A percentile compares a stretch with the other conserved stretches of the same genome.
These are phyloP conservation scores for Falcaria lacertinaria DNA, from an alignment of 2,888 invertebrate species.

Conservation along the genomic window DNA sequence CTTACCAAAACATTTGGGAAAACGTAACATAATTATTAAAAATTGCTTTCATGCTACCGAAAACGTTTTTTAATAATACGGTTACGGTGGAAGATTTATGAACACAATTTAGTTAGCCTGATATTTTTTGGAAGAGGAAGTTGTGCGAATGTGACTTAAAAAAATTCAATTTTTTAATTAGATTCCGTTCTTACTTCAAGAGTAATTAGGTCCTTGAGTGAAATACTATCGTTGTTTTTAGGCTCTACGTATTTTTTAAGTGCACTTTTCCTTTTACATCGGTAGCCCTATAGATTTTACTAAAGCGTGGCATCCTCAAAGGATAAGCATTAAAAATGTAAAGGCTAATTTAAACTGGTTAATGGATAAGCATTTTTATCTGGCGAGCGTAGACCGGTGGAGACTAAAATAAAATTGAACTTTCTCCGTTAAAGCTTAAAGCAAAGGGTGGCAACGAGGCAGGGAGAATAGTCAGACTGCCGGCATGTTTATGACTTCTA, in stretches of 20 bases:
- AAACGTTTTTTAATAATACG: slow-evolving; percentile 47
- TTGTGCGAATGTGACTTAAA: background rate
- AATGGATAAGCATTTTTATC: slow-evolving; percentile 59
- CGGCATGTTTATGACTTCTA: slow-evolving; percentile 74
- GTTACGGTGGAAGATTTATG: slow-evolving; percentile 21
- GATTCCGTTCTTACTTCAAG: too few relatives aligned
- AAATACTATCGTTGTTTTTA: too few relatives aligned
- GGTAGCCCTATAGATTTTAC: slow-evolving; percentile 3
- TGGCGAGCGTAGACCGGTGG: slow-evolving; percentile 10
- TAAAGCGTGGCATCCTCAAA: background rate
- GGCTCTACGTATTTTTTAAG: background rate
- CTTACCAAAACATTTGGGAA: slow-evolving; percentile 43
- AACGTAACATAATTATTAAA: slow-evolving; percentile 73
- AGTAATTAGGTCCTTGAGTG: too few relatives aligned
- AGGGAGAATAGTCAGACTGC: slow-evolving; percentile 15
- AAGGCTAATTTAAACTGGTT: slow-evolving; percentile 52
- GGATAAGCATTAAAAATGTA: slow-evolving; percentile 44
- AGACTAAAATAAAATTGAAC: slow-evolving; percentile 53
- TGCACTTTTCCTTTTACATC: slow-evolving; percentile 3
- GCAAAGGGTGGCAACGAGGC: slow-evolving; percentile 6
- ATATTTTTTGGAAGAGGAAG: too few relatives aligned
- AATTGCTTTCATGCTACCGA: slow-evolving; percentile 66
- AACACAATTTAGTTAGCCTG: background rate
- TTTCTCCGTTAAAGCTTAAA: background rate
- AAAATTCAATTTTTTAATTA: background rate